These are phyloP conservation scores for Palythoa caribaeorum DNA, from an alignment of 92 coral and sea anemone genomes.

Conservation along the genomic window DNA sequence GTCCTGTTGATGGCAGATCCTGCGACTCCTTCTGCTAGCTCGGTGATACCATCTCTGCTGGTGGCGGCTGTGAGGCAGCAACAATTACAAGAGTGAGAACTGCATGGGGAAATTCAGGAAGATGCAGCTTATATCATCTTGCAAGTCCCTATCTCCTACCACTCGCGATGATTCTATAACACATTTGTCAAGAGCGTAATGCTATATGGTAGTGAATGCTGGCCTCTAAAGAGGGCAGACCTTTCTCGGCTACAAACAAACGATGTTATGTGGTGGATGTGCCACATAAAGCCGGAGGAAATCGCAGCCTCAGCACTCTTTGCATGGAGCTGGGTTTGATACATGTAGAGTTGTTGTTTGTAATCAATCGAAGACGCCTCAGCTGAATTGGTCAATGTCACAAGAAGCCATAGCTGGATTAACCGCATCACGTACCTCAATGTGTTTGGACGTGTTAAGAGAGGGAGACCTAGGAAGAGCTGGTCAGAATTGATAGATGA, in stretches of 20 bases:
- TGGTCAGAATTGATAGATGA: neutral
- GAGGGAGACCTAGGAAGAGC: neutral
- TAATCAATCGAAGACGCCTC: too few species aligned
- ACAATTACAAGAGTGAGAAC: too few species aligned
- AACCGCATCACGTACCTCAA: neutral
- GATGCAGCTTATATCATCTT: too few species aligned
- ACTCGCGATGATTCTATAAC: neutral
- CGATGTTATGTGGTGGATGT: neutral
- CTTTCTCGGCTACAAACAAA: neutral
- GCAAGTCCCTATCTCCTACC: too few species aligned
- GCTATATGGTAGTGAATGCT: neutral
- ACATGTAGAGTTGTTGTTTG: too few species aligned
- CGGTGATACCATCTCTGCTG: too few species aligned
- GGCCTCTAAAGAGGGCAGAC: neutral
- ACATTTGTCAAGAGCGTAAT: neutral
- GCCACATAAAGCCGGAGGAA: neutral
- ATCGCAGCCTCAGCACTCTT: neutral
- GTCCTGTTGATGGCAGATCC: too few species aligned
- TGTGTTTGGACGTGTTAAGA: neutral
- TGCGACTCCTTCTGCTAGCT: too few species aligned
- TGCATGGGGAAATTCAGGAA: too few species aligned
- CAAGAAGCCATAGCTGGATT: neutral
- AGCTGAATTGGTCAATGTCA: too few species aligned
- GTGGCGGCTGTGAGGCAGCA: too few species aligned
- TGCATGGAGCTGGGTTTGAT: neutral